A percentile compares a stretch with the other conserved stretches of the same genome.
phyloP scores from a whole-genome alignment of 2,797 vertebrate genomes.

The Crenuchus spilurus region DNA sequence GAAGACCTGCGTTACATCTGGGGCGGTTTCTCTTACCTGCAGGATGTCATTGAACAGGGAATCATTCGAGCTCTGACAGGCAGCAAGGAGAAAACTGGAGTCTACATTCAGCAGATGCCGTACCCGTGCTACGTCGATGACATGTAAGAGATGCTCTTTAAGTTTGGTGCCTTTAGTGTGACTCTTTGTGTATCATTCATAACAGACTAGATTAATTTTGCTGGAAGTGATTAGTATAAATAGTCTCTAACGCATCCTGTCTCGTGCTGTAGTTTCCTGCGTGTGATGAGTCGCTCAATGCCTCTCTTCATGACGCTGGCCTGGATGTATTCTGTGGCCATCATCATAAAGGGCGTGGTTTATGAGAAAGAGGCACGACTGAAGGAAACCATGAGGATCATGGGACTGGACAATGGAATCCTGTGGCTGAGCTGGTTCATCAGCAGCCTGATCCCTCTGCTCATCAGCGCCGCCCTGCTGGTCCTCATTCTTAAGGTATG shows the following conservation, averaged over 20 bases:
- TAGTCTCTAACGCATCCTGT: no score
- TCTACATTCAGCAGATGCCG: slow-evolving; percentile 98
- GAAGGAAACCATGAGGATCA: slow-evolving; percentile 98
- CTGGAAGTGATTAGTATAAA: no score
- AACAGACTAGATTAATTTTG: no score
- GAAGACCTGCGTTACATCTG: slow-evolving; percentile 96
- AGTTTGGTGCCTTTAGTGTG: neutral
- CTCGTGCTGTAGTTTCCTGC: slow-evolving; percentile 82
- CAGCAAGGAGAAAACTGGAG: slow-evolving; percentile 85
- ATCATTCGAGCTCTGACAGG: slow-evolving; percentile 92
- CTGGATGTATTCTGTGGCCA: slow-evolving; percentile 98
- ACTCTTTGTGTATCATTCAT: no score
- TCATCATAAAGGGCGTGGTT: slow-evolving; percentile 97
- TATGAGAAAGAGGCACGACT: slow-evolving; percentile 97
- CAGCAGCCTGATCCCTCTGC: slow-evolving; percentile 92
- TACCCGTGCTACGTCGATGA: slow-evolving; percentile 98
- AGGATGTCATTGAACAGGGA: slow-evolving; percentile 94
- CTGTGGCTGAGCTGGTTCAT: slow-evolving; percentile 99
- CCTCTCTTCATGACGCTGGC: slow-evolving; percentile 98
- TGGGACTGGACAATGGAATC: slow-evolving; percentile 92
- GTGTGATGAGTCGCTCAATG: slow-evolving; percentile 96
- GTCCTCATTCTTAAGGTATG: slow-evolving; percentile 92
- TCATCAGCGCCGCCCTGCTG: slow-evolving; percentile 90
- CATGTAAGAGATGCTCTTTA: slow-evolving; percentile 79
- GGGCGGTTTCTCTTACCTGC: slow-evolving; percentile 95